Evolutionary conservation across 1,140 invertebrate genomes (phyloP), one percentile per base, ranked within the genome.

Genomic region (Pseudomyrmex flavicornis): DNA sequence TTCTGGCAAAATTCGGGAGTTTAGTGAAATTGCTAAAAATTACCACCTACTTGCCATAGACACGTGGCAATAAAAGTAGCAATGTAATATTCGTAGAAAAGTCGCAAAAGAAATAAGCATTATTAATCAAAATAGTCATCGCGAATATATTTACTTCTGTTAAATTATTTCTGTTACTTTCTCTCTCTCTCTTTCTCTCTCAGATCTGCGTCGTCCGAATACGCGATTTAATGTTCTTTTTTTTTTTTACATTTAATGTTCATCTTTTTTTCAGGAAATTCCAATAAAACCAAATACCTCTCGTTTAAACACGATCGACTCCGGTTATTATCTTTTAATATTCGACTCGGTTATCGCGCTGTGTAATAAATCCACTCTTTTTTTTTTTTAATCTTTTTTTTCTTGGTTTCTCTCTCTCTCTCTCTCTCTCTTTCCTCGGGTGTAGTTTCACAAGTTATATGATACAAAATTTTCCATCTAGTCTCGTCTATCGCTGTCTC

Each of bases 301-400:
- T 75, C 46, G 10, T 65, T 65, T 72, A 44, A 77, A 70, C 17
- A 50, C 59, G 46, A 15, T 59, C 20, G 44, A 65, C 1, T 22
- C 22, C 20, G 46, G 66, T n/a, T 72, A 75, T 77, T 83, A 63
- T 59, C 58, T 56, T 50, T 76, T 72, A 79, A 89, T 87, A 86
- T 80, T 80, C 35, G 20, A 44, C 26, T 76, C 13, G 48, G 12
- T 77, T 15, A n/a, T 72, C 58, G 15, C 52, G 52, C 26, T 15
- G 35, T 22, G 44, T 77, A 86, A 88, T 83, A 80, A 88, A 85
- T 82, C 20, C 58, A 48, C n/a, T 26, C 7, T 52, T 65, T 2
- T 61, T 76, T 61, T 76, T 22, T 35, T 35, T 17, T 17, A 17
- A 35, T 68, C 22, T 61, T 68, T 62, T 77, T 10, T 35, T 68